Evolutionary conservation across 2,888 invertebrate genomes (phyloP), one percentile per base, ranked within the genome.

Genomic region (Taphrorychus bicolor): DNA sequence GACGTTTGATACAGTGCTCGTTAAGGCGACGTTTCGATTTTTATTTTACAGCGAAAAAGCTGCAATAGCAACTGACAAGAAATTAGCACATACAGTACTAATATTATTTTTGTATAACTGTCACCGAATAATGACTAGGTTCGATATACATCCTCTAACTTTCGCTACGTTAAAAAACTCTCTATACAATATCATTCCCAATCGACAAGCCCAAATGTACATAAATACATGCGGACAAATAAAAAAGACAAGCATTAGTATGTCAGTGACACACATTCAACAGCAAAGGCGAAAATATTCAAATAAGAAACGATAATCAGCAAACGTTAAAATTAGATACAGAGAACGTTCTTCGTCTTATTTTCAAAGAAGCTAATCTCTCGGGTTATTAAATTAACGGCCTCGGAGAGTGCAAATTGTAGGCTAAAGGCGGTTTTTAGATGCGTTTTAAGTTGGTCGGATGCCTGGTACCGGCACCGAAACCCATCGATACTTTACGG

Each of bases 261-360:
- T 60, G 60, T 51, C 42, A 60, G 52, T 60, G 60, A 60, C 60
- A 60, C 60, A 60, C 17, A 48, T 48, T 11, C 32, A 32, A 48
- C 18, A 21, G 21, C 60, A 9, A 60, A 59, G 56, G 49, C 48
- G 48, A 59, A 52, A 51, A 22, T 60, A 60, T 60, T 59, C 32
- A 40, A 51, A 49, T 51, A 19, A 59, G 40, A 19, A 32, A 19
- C 14, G 40, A 17, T 14, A 52, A 19, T 51, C 59, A 52, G 42
- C 51, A 60, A 60, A 32, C 24, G 18, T 59, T 51, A 11, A 59
- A 41, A 40, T 60, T 52, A 32, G 32, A 32, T 11, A 32, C 32
- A 32, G 32, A 32, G 32, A 32, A 32, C 32, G 11, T 32, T 52
- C 41, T 60, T n/a, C 41, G 52, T 52, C 60, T 52, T 60, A 40